phyloP scores from a whole-genome alignment of 2,797 vertebrate species.

The Gallinago stenura region DNA sequence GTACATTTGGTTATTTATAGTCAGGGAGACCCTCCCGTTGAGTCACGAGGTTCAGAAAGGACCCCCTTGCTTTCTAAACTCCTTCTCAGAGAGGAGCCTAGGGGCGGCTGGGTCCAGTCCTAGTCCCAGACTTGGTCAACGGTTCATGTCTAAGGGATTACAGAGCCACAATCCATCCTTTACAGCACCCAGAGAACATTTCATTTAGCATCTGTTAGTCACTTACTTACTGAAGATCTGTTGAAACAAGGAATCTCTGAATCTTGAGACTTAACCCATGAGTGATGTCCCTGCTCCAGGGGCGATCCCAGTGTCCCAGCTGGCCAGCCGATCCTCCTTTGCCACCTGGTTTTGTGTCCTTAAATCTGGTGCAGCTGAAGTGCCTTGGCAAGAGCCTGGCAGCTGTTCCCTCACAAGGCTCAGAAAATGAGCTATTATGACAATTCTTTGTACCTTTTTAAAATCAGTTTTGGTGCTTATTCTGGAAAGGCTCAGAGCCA shows the following conservation, averaged over 20 bases:
- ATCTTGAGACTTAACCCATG: too few relatives aligned
- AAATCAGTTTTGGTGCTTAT: neutral
- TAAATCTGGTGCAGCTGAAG: neutral
- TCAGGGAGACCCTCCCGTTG: neutral
- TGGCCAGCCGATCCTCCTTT: neutral
- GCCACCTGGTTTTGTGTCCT: neutral
- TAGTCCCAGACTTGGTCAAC: neutral
- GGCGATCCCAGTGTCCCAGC: too few relatives aligned
- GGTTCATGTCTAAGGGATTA: neutral
- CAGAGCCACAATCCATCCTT: neutral
- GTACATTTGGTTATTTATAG: neutral
- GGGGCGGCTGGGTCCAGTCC: neutral
- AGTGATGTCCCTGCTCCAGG: neutral
- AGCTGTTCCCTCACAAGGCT: neutral
- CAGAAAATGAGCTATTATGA: accelerated
- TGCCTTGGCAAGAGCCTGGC: neutral
- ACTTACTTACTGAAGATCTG: neutral
- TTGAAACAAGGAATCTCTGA: neutral
- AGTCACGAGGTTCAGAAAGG: neutral
- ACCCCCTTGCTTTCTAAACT: neutral
- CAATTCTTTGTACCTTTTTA: too few relatives aligned
- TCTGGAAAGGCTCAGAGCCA: neutral
- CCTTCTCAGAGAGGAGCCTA: neutral
- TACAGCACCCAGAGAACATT: too few relatives aligned
- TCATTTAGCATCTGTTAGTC: too few relatives aligned